Evolutionary conservation across 2,888 invertebrate genomes (phyloP).

Genomic region (Spatulosminthurus flaviceps): DNA sequence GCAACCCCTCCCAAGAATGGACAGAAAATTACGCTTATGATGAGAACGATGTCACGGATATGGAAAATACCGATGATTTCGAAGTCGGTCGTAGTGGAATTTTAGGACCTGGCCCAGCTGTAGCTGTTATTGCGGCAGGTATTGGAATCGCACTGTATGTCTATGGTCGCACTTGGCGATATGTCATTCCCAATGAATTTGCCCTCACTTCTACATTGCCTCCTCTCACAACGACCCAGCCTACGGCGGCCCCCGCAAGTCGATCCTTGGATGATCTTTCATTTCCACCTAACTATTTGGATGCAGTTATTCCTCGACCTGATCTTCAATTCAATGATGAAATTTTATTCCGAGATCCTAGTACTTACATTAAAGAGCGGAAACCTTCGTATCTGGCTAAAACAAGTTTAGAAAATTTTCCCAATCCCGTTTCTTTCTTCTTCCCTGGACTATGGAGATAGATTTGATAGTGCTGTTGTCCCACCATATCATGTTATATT

Average conservation of each 20-base stretch:
- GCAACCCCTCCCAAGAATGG: neutral
- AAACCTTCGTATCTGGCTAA: neutral
- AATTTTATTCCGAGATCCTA: neutral
- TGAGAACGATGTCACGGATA: neutral
- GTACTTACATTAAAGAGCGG: neutral
- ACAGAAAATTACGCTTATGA: neutral
- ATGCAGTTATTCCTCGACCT: neutral
- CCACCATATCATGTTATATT: neutral
- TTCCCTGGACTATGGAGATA: neutral
- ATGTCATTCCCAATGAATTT: constrained; percentile 27
- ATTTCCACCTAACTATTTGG: neutral
- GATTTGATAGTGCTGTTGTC: neutral
- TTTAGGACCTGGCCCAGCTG: constrained; percentile 31
- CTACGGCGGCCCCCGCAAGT: neutral
- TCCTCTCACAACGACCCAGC: neutral
- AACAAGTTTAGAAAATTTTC: neutral
- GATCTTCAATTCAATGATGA: neutral
- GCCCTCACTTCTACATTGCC: constrained; percentile 20
- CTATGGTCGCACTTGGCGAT: constrained; percentile 31
- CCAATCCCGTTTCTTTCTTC: neutral
- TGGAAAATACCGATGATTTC: neutral
- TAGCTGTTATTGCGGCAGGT: constrained; percentile 34
- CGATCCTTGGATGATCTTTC: neutral
- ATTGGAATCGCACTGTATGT: constrained; percentile 38
- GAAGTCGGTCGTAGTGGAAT: neutral